These are phyloP conservation scores for Diplazon laetatorius DNA, from an alignment of 2,888 invertebrate species.

Conservation along the genomic window DNA sequence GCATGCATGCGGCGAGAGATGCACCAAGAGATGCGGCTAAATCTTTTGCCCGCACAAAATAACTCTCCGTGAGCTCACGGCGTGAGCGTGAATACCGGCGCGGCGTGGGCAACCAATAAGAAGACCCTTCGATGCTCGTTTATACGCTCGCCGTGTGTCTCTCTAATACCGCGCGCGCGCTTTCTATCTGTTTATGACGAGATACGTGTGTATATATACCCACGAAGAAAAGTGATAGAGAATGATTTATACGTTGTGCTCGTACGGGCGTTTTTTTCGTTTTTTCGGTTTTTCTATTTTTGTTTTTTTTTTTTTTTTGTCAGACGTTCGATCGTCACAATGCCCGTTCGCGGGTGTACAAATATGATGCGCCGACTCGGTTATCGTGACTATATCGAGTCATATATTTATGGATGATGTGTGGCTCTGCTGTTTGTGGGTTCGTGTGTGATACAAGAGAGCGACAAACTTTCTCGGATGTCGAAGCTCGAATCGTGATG, in stretches of 20 bases:
- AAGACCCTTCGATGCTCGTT: neutral
- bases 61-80: slow-evolving; percentile 45
- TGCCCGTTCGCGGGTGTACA: slow-evolving; percentile 4
- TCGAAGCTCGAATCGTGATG: neutral
- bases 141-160: slow-evolving; percentile 9
- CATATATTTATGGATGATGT: slow-evolving; percentile 1
- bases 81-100: slow-evolving; percentile 36
- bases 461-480: neutral
- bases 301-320: slow-evolving; percentile 7
- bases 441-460: too few relatives aligned
- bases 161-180: neutral
- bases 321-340: slow-evolving; percentile 47
- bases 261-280: slow-evolving; percentile 9
- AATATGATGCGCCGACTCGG: slow-evolving; percentile 13
- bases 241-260: slow-evolving; percentile 59
- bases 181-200: slow-evolving; percentile 11
- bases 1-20: slow-evolving; percentile 40
- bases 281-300: too few relatives aligned
- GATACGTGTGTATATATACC: slow-evolving; percentile 8
- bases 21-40: slow-evolving; percentile 46
- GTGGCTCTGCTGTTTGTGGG: slow-evolving; percentile 1
- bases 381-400: neutral
- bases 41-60: slow-evolving; percentile 47
- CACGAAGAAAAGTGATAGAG: slow-evolving; percentile 53
- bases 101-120: slow-evolving; percentile 37